A percentile compares a stretch with the other conserved stretches of the same genome.
Evolutionary conservation across 2,888 invertebrate genomes (phyloP).

Genomic region (Dendrolimus houi): DNA sequence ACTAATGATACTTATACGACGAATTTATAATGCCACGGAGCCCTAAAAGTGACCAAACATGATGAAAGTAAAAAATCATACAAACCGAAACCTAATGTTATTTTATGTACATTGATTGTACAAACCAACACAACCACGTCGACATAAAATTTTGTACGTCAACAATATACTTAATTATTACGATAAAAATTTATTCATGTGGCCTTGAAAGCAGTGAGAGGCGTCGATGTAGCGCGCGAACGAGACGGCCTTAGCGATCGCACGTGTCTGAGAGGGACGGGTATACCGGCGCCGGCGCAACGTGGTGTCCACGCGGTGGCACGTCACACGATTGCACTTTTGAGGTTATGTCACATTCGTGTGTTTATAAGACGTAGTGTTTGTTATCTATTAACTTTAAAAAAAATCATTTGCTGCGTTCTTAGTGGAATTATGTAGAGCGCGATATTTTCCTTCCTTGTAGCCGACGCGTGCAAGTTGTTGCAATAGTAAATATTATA

Average conservation of each 20-base stretch:
- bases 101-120: too few relatives aligned
- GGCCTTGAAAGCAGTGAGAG: constrained; percentile 1
- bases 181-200: constrained; percentile 1
- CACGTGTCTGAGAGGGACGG: constrained; percentile 18
- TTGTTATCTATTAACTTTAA: too few relatives aligned
- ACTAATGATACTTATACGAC: too few relatives aligned
- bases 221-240: constrained; percentile 13
- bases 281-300: constrained; percentile 40
- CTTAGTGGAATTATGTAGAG: neutral
- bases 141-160: too few relatives aligned
- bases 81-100: too few relatives aligned
- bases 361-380: constrained; percentile 3
- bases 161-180: neutral
- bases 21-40: too few relatives aligned
- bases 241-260: constrained; percentile 15
- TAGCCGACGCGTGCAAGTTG: neutral
- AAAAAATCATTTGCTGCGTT: too few relatives aligned
- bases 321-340: constrained; percentile 22
- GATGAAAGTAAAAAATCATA: too few relatives aligned
- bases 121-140: too few relatives aligned
- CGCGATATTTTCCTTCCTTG: neutral
- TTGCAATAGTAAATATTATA: too few relatives aligned
- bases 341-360: constrained; percentile 44
- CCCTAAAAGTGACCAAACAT: too few relatives aligned
- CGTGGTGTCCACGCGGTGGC: constrained; percentile 44